Evolutionary conservation across 2,888 invertebrate genomes (phyloP), one percentile per base, ranked within the genome.

Genomic region (Caenorhabditis virilis): DNA sequence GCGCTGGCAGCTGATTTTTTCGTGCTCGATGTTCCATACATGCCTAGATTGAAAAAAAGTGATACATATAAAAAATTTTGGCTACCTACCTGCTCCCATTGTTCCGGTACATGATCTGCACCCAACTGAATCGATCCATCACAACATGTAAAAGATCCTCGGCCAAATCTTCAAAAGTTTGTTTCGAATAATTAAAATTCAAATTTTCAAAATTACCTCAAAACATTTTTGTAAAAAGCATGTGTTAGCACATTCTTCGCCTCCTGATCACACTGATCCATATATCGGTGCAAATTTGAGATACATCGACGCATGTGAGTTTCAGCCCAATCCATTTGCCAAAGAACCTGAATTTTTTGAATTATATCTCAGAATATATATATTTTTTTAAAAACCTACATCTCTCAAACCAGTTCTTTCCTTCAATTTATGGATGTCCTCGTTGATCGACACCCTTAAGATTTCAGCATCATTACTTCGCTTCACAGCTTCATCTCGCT

Each of bases 91-190:
- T 78, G 60, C 49, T 75, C 69, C 82, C 82, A 82, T 48, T 77
- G 73, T 50, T 82, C 80, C 6, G 77, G 76, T 2, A 82, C 80
- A 41, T 82, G 72, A 52, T 82, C 82, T 18, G 79, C 82, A 7
- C 79, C 82, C 30, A 82, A 77, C 62, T 82, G 82, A 7, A 82
- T 56, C 1, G 77, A 75, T 13, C 82, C 82, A 45, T 82, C 78
- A 51, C 79, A 79, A 54, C 79, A 80, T 22, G 78, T 67, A 55
- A 67, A 75, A 2, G 81, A 78, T 7, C 82, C 82, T 35, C 82
- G 64, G 23, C 82, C 82, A 42, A 81, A 82, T 38, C 79, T 48
- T n/a, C n/a, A n/a, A n/a, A n/a, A n/a, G n/a, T n/a, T n/a, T n/a
- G n/a, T n/a, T n/a, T n/a, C n/a, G n/a, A n/a, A n/a, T n/a, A n/a